Percentiles rank a stretch among this genome's conserved stretches.
Evolutionary conservation across 1,140 invertebrate genomes (phyloP).

Genomic region (Aphis gossypii): DNA sequence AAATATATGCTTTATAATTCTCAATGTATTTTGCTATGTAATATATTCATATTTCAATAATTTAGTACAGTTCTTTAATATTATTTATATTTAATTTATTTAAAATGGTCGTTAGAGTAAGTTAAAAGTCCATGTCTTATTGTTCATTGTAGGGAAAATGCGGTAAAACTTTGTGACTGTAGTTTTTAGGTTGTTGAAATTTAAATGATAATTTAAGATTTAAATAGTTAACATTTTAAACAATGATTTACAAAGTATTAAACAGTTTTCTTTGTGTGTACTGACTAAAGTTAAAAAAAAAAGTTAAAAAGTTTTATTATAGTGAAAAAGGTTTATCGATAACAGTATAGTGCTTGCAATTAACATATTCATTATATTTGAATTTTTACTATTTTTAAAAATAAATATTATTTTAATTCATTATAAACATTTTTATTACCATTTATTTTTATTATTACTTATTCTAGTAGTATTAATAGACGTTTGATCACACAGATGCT

Average conservation of each 20-base stretch:
- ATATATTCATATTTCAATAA: not conserved
- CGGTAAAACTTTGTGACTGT: not conserved
- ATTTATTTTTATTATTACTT: not conserved
- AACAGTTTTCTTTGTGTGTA: not conserved
- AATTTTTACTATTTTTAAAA: not conserved
- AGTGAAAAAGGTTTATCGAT: not conserved
- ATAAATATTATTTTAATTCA: not conserved
- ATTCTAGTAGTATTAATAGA: not conserved
- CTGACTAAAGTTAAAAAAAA: not conserved
- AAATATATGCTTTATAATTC: not conserved
- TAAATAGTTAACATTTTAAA: not conserved
- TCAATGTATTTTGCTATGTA: not conserved
- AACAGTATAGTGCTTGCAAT: not conserved
- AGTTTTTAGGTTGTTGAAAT: not conserved
- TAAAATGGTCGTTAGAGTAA: not conserved
- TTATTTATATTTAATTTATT: slow-evolving; percentile 9
- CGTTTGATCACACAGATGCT: not conserved
- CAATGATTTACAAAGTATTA: not conserved
- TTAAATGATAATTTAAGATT: not conserved
- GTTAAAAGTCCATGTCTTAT: not conserved
- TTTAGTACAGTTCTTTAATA: not conserved
- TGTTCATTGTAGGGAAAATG: not conserved
- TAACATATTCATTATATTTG: not conserved
- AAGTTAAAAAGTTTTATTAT: not conserved
- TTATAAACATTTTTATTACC: not conserved